Evolutionary conservation across 2,888 invertebrate species (phyloP).

Genomic region (Drosophila tanythrix): DNA sequence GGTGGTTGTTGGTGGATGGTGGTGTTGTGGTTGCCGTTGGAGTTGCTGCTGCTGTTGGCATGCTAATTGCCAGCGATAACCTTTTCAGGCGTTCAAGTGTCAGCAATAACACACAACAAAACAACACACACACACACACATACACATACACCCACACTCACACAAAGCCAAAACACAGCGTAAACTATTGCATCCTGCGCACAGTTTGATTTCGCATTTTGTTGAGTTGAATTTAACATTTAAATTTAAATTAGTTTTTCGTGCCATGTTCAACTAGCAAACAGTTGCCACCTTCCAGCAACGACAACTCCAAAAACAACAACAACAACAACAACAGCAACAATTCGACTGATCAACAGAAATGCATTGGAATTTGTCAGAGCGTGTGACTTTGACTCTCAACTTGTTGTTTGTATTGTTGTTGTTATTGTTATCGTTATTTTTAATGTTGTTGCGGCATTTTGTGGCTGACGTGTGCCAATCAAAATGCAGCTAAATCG

Average conservation of each 20-base stretch:
- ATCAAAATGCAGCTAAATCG: constrained; percentile 34
- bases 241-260: constrained; percentile 83
- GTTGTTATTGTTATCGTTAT: constrained; percentile 16
- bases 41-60: constrained; percentile 45
- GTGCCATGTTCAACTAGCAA: constrained; percentile 65
- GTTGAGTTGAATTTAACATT: constrained; percentile 78
- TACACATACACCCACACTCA: neutral
- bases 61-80: constrained; percentile 68
- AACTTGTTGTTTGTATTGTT: constrained; percentile 6
- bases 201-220: constrained; percentile 56
- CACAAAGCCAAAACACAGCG: constrained; percentile 19
- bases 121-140: constrained; percentile 19
- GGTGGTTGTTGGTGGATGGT: neutral
- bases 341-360: constrained; percentile 35
- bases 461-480: constrained; percentile 51
- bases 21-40: neutral
- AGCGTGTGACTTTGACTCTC: constrained; percentile 56
- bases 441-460: constrained; percentile 8
- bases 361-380: constrained; percentile 55
- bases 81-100: constrained; percentile 57
- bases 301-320: constrained; percentile 8
- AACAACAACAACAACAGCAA: neutral
- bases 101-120: constrained; percentile 43
- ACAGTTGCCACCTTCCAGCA: constrained; percentile 56
- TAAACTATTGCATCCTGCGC: constrained; percentile 35